A percentile compares a stretch with the other conserved stretches of the same genome.
Evolutionary conservation across 2,888 invertebrate species (phyloP).

Genomic region (Torymus tubicola): DNA sequence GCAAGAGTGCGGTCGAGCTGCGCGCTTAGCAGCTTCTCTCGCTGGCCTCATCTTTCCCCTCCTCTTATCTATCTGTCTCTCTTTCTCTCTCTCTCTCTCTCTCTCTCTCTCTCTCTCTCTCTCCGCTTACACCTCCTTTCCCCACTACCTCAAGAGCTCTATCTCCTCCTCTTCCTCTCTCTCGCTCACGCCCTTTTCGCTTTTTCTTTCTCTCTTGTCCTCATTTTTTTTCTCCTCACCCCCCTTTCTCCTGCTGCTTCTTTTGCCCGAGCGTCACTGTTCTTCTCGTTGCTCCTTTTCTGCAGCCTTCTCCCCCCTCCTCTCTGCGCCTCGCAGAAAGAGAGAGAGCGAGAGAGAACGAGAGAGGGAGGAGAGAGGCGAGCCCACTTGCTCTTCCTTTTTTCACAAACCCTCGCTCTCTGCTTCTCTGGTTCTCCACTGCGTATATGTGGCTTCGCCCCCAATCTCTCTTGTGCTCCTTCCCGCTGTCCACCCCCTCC

Average conservation of each 20-base stretch:
- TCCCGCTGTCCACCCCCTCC: slow-evolving; percentile 46
- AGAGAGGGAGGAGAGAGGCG: background rate
- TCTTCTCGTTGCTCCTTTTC: slow-evolving; percentile 41
- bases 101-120: slow-evolving; percentile 1
- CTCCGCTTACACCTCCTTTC: background rate
- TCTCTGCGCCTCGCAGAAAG: slow-evolving; percentile 38
- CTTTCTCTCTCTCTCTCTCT: too few species aligned
- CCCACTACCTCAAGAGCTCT: slow-evolving; percentile 52
- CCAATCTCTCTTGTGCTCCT: slow-evolving; percentile 19
- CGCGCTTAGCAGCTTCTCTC: background rate
- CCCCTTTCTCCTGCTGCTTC: slow-evolving; percentile 59
- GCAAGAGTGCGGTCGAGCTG: slow-evolving; percentile 20
- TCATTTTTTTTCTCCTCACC: slow-evolving; percentile 51
- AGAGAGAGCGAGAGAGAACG: too few species aligned
- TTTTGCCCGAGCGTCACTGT: slow-evolving; percentile 55
- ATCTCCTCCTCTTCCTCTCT: background rate
- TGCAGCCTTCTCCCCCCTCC: slow-evolving; percentile 43
- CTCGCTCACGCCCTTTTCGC: slow-evolving; percentile 17
- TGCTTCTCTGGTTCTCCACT: slow-evolving; percentile 1
- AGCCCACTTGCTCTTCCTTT: slow-evolving; percentile 15
- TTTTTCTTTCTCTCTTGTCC: slow-evolving; percentile 43
- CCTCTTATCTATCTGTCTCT: too few species aligned
- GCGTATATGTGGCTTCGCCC: slow-evolving; percentile 32
- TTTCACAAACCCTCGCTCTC: slow-evolving; percentile 8
- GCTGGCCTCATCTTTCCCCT: too few species aligned